These are phyloP conservation scores for Ashinkailepas kermadecensis DNA, from an alignment of 2,888 invertebrate species.

Conservation along the genomic window DNA sequence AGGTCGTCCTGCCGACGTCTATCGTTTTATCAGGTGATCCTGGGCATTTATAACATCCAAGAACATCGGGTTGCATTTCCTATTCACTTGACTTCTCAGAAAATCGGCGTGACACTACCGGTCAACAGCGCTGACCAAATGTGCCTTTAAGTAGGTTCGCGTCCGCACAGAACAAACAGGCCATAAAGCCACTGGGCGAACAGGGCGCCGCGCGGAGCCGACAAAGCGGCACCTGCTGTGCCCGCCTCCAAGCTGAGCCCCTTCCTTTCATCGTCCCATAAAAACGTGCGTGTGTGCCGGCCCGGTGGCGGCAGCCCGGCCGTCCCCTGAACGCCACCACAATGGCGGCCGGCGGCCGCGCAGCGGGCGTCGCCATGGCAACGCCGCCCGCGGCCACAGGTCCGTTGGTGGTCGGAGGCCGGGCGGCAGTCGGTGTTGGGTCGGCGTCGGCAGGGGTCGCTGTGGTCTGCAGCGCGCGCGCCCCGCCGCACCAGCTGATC, in stretches of 20 bases:
- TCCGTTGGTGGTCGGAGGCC: not conserved
- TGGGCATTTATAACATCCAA: too few species aligned
- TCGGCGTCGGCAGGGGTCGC: not conserved
- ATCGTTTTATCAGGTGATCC: too few species aligned
- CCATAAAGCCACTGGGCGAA: too few species aligned
- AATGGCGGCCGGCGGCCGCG: not conserved
- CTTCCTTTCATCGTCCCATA: not conserved
- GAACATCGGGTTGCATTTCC: too few species aligned
- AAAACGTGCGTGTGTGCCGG: not conserved
- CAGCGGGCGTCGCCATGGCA: not conserved
- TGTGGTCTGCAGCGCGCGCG: not conserved
- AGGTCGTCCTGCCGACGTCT: too few species aligned
- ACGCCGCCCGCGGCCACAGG: not conserved
- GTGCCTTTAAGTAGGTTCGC: too few species aligned
- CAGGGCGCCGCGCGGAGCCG: too few species aligned
- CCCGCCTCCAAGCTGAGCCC: not conserved
- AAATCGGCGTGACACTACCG: too few species aligned
- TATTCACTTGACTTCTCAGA: too few species aligned
- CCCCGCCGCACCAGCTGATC: not conserved
- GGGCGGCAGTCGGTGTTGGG: not conserved
- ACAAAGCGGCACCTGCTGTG: not conserved
- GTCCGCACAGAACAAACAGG: too few species aligned
- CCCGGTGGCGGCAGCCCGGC: not conserved
- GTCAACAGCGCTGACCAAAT: too few species aligned
- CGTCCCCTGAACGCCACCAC: too few species aligned